These are phyloP conservation scores for Gerris buenoi DNA, from an alignment of 1,140 invertebrate species.

Conservation along the genomic window DNA sequence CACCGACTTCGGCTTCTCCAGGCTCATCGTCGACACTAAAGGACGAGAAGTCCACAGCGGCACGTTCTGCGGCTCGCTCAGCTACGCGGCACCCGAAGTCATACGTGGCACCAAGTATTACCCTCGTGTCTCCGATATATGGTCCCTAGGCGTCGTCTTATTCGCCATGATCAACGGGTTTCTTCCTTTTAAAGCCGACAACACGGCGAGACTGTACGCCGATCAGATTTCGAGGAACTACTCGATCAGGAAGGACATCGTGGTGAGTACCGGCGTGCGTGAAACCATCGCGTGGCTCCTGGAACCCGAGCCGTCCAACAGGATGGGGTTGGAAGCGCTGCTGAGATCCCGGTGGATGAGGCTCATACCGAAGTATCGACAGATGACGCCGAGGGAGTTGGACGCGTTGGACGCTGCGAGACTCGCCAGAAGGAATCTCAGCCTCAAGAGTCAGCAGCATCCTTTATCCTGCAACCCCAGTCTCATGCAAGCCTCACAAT, in stretches of 20 bases:
- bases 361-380: background rate
- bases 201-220: conserved; percentile 13
- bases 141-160: conserved; percentile 50
- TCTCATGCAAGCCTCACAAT: background rate
- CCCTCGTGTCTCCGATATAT: conserved; percentile 45
- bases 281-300: background rate
- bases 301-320: conserved; percentile 4
- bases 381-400: background rate
- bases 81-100: conserved; percentile 51
- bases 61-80: conserved; percentile 54
- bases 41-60: conserved; percentile 38
- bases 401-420: conserved; percentile 2
- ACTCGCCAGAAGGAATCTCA: background rate
- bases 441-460: background rate
- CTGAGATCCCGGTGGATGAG: conserved; percentile 7
- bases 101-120: conserved; percentile 39
- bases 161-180: conserved; percentile 57
- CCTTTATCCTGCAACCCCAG: background rate
- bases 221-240: conserved; percentile 32
- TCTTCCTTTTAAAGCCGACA: conserved; percentile 57
- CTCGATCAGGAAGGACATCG: conserved; percentile 7
- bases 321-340: conserved; percentile 5
- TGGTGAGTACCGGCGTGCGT: background rate
- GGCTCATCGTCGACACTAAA: conserved; percentile 31
- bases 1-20: conserved; percentile 69